Base-by-base conservation (phyloP, 30 jellyfish, hydroid and myxozoan species). In the Clytia hemisphaerica region DNA sequence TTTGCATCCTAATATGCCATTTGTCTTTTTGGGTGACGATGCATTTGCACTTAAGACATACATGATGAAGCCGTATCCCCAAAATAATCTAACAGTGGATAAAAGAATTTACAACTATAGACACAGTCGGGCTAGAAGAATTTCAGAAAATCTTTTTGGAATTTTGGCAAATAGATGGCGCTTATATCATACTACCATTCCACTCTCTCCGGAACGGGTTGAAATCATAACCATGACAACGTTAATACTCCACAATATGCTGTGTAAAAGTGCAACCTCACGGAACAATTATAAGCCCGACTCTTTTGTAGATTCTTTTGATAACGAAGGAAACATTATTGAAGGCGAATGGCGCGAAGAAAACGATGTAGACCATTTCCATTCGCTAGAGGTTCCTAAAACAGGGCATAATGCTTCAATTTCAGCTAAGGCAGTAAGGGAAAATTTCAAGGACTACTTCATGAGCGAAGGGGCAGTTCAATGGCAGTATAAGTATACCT, bases 31-130 rank as follows among this genome's bases (percentile, higher is more conserved):
- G 51, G 72, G 84, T 9, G 93, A 82, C 48, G 93, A 71, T 80
- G 93, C 89, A 30, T 80, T 80, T 72, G 91, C 82, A 15, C 69
- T 80, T 36, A 60, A 61, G 28, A 42, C 36, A 32, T 37, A 44
- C 46, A 26, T 80, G 61, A 82, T 50, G 91, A 80, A 80, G 73
- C 88, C 90, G 15, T 80, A 16, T 62, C 83, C 84, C 37, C 92
- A 82, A 58, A 34, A 45, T n/a, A 71, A 68, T 27, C 33, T 82
- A 46, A 68, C 92, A 24, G 67, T 18, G 0, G 93, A 71, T 25
- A 74, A 62, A 61, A 44, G 82, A 33, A 42, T 67, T 12, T 78
- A 67, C 32, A 67, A 80, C 60, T 80, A 78, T 57, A 32, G 90
- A 16, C 87, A 66, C 31, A 66, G 88, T 62, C 37, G 93, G 16